These are phyloP conservation scores for Ctenopoma kingsleyae DNA, from an alignment of 2,797 vertebrate species.

Conservation along the genomic window DNA sequence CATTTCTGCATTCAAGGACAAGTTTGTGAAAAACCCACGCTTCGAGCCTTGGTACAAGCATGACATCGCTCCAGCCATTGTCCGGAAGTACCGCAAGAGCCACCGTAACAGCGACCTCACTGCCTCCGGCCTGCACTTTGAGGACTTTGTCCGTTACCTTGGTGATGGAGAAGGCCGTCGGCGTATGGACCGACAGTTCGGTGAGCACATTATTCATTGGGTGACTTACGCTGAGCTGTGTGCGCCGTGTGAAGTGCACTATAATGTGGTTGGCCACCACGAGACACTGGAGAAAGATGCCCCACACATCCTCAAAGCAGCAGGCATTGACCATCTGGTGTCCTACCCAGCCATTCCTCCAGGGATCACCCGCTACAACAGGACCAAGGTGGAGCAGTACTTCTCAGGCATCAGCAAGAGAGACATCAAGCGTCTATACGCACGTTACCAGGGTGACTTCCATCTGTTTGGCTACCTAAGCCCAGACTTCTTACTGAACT, in stretches of 20 bases:
- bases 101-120: constrained; percentile 83
- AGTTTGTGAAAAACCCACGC: constrained; percentile 96
- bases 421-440: constrained; percentile 91
- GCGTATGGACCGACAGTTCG: constrained; percentile 92
- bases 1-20: constrained; percentile 98
- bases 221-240: constrained; percentile 93
- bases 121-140: constrained; percentile 91
- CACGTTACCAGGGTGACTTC: constrained; percentile 93
- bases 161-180: constrained; percentile 90
- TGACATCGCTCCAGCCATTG: constrained; percentile 94
- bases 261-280: constrained; percentile 93
- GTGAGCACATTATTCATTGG: constrained; percentile 97
- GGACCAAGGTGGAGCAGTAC: constrained; percentile 93
- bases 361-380: constrained; percentile 95
- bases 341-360: constrained; percentile 95
- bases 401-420: constrained; percentile 93
- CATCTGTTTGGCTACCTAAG: constrained; percentile 93
- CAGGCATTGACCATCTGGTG: constrained; percentile 91
- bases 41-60: constrained; percentile 98
- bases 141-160: constrained; percentile 97
- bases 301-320: constrained; percentile 90
- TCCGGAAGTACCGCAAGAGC: constrained; percentile 92
- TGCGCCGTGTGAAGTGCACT: constrained; percentile 93
- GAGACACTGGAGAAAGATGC: constrained; percentile 95
- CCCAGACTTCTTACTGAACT: constrained; percentile 93